phyloP scores from a whole-genome alignment of 2,113 vertebrate genomes.

The Fulmarus glacialis region DNA sequence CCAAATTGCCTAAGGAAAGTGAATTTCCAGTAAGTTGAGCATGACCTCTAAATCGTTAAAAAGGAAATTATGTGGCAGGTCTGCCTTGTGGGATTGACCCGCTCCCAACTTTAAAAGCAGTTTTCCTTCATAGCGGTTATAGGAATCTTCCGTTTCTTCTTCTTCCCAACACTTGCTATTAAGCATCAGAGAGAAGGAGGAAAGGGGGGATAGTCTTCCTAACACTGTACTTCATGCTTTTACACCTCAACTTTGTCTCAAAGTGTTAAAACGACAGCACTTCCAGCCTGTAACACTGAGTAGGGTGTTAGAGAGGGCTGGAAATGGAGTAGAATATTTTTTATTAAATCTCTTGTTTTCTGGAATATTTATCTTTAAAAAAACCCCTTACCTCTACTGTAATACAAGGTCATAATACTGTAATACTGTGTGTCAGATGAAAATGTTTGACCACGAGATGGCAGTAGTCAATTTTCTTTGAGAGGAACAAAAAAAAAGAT shows the following conservation, averaged over 20 bases:
- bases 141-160: background rate
- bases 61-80: background rate
- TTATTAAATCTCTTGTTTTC: background rate
- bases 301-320: background rate
- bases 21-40: background rate
- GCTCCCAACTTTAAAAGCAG: background rate
- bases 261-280: background rate
- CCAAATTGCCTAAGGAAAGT: background rate
- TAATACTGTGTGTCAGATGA: background rate
- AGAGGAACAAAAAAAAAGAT: background rate
- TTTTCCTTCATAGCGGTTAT: background rate
- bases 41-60: background rate
- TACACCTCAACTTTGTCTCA: background rate
- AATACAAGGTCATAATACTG: background rate
- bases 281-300: background rate
- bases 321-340: background rate
- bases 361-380: background rate
- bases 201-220: background rate
- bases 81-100: background rate
- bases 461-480: conserved; percentile 58
- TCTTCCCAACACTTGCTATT: background rate
- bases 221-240: background rate
- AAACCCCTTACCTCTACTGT: background rate
- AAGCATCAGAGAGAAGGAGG: background rate
- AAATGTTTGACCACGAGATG: conserved; percentile 63